These are phyloP conservation scores for Lasioglossum baleicum DNA, from an alignment of 1,140 invertebrate genomes.

Conservation along the genomic window DNA sequence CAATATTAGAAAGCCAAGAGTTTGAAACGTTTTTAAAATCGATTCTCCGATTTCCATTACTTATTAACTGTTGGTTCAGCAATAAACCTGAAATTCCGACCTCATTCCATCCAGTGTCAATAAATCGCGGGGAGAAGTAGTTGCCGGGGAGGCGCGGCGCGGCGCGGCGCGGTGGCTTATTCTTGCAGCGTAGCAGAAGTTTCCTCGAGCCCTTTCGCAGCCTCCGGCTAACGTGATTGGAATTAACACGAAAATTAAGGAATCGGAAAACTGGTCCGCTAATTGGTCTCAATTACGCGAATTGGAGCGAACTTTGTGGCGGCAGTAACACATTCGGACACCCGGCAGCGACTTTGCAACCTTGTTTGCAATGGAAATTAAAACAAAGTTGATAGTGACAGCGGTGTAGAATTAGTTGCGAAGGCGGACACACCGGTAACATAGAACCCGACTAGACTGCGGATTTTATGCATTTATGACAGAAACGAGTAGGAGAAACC, in stretches of 20 bases:
- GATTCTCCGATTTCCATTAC: neutral
- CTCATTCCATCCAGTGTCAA: constrained; percentile 45
- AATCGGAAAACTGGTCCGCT: neutral
- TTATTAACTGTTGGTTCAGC: neutral
- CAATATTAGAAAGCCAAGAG: too few species aligned
- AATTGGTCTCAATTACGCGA: neutral
- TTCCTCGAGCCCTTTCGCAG: constrained; percentile 25
- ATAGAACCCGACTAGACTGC: neutral
- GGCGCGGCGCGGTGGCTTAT: constrained; percentile 28
- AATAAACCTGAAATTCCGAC: too few species aligned
- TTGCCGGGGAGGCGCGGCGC: constrained; percentile 22
- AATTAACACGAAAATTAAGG: constrained; percentile 43
- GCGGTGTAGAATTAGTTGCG: neutral
- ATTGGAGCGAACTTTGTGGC: neutral
- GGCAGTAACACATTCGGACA: neutral
- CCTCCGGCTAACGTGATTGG: constrained; percentile 52
- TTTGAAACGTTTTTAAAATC: neutral
- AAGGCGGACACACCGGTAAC: neutral
- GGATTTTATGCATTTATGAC: too few species aligned
- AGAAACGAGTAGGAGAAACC: too few species aligned
- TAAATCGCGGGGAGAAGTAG: constrained; percentile 56
- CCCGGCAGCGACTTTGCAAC: neutral
- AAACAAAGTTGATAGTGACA: neutral
- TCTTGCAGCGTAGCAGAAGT: neutral
- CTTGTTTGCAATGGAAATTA: constrained; percentile 1